phyloP scores from a whole-genome alignment of 2,888 invertebrate species.

The Limnephilus marmoratus region DNA sequence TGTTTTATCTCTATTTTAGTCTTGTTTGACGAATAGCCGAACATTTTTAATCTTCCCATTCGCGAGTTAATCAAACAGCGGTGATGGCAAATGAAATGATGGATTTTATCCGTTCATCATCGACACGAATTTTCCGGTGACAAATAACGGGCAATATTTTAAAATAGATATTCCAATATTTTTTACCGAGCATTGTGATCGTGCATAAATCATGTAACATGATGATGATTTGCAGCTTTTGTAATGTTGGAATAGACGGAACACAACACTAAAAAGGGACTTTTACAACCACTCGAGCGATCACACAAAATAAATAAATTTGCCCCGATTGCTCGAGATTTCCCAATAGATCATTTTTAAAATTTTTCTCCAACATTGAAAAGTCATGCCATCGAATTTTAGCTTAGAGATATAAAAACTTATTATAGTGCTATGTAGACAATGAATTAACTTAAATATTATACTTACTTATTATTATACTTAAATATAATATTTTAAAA shows the following conservation, averaged over 20 bases:
- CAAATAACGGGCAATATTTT: not conserved
- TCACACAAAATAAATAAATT: too few species aligned
- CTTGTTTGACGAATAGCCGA: not conserved
- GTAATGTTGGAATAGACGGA: not conserved
- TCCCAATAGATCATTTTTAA: too few species aligned
- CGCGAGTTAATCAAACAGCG: not conserved
- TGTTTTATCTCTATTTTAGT: not conserved
- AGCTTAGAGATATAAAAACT: too few species aligned
- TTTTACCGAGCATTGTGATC: not conserved
- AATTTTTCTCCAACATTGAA: too few species aligned
- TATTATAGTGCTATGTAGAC: too few species aligned
- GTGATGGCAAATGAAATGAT: not conserved
- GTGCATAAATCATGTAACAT: not conserved
- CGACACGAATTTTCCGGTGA: not conserved
- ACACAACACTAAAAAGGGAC: too few species aligned
- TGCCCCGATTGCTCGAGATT: too few species aligned
- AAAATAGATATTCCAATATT: not conserved
- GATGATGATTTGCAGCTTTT: not conserved
- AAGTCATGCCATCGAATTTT: too few species aligned
- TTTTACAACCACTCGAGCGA: too few species aligned
- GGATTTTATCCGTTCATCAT: not conserved
- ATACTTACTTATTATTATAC: too few species aligned
- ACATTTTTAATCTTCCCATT: not conserved
- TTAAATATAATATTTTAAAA: too few species aligned
- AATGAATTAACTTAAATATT: too few species aligned